Conservation (phyloP, 2,113 vertebrate species). For the Martes martes region DNA sequence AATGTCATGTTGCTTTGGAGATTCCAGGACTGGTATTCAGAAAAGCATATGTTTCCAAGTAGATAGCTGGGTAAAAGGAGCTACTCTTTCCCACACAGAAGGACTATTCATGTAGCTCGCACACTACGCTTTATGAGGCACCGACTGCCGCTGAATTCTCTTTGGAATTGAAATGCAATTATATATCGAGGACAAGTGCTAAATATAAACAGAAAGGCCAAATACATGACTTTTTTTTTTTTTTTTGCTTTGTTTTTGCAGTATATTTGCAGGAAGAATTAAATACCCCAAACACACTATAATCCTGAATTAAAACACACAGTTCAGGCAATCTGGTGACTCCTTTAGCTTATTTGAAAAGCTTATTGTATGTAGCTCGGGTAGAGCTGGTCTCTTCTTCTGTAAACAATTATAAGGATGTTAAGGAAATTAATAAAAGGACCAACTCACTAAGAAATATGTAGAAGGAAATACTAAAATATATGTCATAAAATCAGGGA, state of each 20-base stretch:
- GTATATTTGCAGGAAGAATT: conserved; percentile 53
- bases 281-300: neutral
- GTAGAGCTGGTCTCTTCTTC: conserved; percentile 13
- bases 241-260: conserved; percentile 40
- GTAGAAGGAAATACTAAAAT: neutral
- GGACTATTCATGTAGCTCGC: neutral
- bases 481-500: neutral
- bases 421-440: conserved; percentile 20
- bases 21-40: conserved; percentile 41
- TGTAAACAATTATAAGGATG: neutral
- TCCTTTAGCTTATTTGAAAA: neutral
- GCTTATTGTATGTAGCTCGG: neutral
- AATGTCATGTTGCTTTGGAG: conserved; percentile 64
- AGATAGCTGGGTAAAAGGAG: neutral
- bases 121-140: neutral
- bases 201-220: conserved; percentile 58
- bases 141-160: conserved; percentile 23
- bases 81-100: neutral
- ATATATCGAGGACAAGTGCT: conserved; percentile 55
- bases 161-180: conserved; percentile 60
- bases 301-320: conserved; percentile 42
- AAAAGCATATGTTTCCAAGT: conserved; percentile 33
- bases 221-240: neutral
- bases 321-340: neutral
- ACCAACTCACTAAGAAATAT: neutral